Evolutionary conservation across 2,113 vertebrate species (phyloP).

Genomic region (Neofelis nebulosa): DNA sequence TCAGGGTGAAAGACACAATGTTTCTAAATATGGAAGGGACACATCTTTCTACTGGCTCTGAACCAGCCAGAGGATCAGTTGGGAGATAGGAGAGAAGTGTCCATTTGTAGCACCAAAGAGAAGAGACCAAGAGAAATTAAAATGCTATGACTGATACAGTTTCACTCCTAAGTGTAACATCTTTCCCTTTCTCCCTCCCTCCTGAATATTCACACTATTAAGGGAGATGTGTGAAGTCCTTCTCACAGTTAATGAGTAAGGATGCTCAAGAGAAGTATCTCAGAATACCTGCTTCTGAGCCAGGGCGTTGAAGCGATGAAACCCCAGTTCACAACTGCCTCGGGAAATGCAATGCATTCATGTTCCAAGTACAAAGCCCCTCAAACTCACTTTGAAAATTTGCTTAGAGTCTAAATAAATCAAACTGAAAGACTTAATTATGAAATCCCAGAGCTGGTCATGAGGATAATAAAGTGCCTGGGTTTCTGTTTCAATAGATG

Average conservation of each 20-base stretch:
- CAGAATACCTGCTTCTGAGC: constrained; percentile 40
- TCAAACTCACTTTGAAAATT: constrained; percentile 72
- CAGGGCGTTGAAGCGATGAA: background rate
- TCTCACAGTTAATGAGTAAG: constrained; percentile 55
- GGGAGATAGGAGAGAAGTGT: background rate
- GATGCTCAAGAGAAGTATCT: constrained; percentile 41
- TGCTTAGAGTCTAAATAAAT: constrained; percentile 75
- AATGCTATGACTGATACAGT: background rate
- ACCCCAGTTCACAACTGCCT: constrained; percentile 31
- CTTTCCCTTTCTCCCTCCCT: background rate
- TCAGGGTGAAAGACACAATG: background rate
- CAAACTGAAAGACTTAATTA: constrained; percentile 74
- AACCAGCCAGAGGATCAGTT: background rate
- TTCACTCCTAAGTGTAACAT: background rate
- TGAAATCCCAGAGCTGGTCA: constrained; percentile 51
- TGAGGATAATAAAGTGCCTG: constrained; percentile 65
- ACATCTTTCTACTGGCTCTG: background rate
- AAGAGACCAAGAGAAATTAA: background rate
- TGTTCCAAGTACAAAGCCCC: constrained; percentile 64
- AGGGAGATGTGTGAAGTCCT: constrained; percentile 46
- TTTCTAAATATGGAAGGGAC: background rate
- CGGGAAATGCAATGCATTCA: constrained; percentile 28
- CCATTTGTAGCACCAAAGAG: background rate
- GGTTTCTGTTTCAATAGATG: constrained; percentile 61
- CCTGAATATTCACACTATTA: constrained; percentile 14